phyloP scores from a whole-genome alignment of 2,888 invertebrate species.

The Calameuta pallipes region DNA sequence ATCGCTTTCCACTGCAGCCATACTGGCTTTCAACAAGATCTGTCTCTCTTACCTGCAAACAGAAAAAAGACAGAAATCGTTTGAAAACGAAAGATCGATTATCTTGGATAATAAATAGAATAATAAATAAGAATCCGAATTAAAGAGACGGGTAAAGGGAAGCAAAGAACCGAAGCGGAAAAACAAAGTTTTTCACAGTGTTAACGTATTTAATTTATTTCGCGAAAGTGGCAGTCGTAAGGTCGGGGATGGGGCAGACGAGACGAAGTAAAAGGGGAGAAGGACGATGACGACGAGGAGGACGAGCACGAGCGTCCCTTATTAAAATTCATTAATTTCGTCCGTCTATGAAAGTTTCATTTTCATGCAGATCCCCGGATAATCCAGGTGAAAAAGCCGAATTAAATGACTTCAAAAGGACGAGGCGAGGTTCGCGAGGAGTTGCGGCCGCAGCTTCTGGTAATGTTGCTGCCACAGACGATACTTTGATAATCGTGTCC shows the following conservation, averaged over 20 bases:
- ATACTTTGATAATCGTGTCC: background rate
- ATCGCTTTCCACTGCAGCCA: background rate
- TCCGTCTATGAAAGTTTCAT: constrained; percentile 25
- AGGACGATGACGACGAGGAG: constrained; percentile 20
- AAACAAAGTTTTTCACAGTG: constrained; percentile 27
- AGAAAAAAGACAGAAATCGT: constrained; percentile 7
- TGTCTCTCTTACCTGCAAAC: constrained; percentile 21
- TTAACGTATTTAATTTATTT: constrained; percentile 46
- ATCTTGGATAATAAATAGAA: constrained; percentile 17
- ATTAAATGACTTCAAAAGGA: constrained; percentile 37
- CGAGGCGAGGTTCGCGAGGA: background rate
- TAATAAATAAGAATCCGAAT: constrained; percentile 20
- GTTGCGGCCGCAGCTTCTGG: background rate
- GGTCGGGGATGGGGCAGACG: constrained; percentile 25
- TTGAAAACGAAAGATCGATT: constrained; percentile 2
- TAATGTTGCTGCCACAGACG: background rate
- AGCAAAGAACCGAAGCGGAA: constrained; percentile 9
- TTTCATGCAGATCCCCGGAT: constrained; percentile 29
- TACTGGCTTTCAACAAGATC: background rate
- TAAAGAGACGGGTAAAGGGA: constrained; percentile 6
- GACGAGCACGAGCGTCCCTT: constrained; percentile 43
- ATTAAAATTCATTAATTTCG: constrained; percentile 66
- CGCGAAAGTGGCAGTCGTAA: constrained; percentile 32
- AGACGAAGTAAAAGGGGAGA: constrained; percentile 24
- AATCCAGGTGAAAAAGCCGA: constrained; percentile 43